A percentile compares a stretch with the other conserved stretches of the same genome.
phyloP scores from a whole-genome alignment of 2,797 vertebrate species.

The Argya squamiceps region DNA sequence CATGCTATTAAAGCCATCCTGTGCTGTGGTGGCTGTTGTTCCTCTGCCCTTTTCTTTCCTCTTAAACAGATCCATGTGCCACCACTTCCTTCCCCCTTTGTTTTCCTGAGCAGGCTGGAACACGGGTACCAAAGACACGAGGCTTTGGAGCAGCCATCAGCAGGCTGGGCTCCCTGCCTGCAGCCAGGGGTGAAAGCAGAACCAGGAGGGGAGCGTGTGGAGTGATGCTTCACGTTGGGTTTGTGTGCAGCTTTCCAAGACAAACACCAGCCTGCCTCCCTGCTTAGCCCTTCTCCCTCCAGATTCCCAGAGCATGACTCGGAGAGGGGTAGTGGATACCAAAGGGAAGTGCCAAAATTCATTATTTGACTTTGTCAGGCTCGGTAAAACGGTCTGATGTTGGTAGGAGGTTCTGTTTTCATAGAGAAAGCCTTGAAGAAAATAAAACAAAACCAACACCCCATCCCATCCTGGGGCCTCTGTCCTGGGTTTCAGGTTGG shows the following conservation, averaged over 20 bases:
- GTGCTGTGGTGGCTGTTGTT: rapidly evolving
- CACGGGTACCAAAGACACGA: rapidly evolving
- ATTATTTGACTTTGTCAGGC: slow-evolving; percentile 10
- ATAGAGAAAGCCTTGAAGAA: slow-evolving; percentile 49
- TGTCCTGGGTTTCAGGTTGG: neutral
- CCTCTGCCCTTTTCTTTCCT: neutral
- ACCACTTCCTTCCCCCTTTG: neutral
- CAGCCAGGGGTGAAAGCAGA: neutral
- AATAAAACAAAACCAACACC: slow-evolving; percentile 28
- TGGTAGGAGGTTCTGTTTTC: slow-evolving; percentile 62
- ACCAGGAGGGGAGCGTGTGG: rapidly evolving
- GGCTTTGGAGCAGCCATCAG: neutral
- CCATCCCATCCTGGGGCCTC: neutral
- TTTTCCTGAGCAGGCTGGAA: neutral
- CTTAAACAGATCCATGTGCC: neutral
- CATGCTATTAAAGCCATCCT: neutral
- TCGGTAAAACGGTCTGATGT: neutral
- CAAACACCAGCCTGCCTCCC: neutral
- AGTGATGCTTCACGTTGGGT: neutral
- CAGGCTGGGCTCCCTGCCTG: neutral
- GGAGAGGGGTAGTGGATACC: neutral
- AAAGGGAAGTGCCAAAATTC: neutral
- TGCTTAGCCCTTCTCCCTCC: neutral
- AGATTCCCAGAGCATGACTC: neutral
- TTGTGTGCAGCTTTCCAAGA: slow-evolving; percentile 24